Base-by-base conservation (phyloP, 2,888 invertebrate genomes). In the Caenorhabditis virilis region DNA sequence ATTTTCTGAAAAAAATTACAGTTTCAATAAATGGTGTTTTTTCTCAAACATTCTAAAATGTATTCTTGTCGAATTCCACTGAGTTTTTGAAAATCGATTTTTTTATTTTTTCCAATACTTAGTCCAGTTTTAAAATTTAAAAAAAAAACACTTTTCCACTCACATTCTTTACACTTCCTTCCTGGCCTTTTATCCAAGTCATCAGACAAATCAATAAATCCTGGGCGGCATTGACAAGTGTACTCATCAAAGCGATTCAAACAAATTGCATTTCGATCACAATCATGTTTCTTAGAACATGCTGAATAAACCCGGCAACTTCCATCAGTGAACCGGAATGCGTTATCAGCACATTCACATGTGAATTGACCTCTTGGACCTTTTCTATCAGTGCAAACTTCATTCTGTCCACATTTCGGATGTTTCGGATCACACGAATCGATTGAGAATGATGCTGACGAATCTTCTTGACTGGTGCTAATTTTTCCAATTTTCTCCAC, bases 111-210 rank as follows among this genome's bases (percentile, higher is more conserved):
- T 16, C 35, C 33, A 48, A 13, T 16, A 49, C 20, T 6, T 22
- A 11, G 13, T 47, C 26, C 18, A 35, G n/a, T 15, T 35, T 46
- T 23, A 22, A 26, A n/a, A n/a, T n/a, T n/a, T n/a, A n/a, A n/a
- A n/a, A n/a, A n/a, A n/a, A n/a, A n/a, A n/a, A n/a, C n/a, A n/a
- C n/a, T n/a, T n/a, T 22, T 26, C 39, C 18, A 55, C 80, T 69
- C 42, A 83, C 82, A 64, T 74, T 83, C 82, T 72, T 78, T 80
- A 59, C 82, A 82, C 27, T 67, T 61, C 43, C 80, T 68, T 58
- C 82, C 82, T 13, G 82, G 82, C 41, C 64, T 58, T n/a, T 58
- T 66, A 22, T 78, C 70, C 20, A 81, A 72, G 54, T 83, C 82
- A 22, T 69, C 67, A 6, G 81, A 81, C 6, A 77, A 47, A 64